Percentiles rank a stretch among this genome's conserved stretches.
phyloP scores from a whole-genome alignment of 2,888 invertebrate genomes.

The Tridacna crocea region DNA sequence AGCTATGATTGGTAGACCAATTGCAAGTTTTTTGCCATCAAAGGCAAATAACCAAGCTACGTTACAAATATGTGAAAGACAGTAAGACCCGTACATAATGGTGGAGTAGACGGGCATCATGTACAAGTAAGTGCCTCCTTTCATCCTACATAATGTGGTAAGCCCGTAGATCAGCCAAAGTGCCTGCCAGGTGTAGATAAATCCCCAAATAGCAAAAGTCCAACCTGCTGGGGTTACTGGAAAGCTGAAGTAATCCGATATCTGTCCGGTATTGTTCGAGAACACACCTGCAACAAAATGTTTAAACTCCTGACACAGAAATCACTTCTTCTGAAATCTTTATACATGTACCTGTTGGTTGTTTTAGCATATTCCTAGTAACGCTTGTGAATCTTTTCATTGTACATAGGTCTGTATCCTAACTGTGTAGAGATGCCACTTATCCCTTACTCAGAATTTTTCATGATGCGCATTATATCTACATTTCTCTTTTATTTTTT shows the following conservation, averaged over 20 bases:
- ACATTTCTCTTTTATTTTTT: no score
- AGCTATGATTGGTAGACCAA: constrained; percentile 65
- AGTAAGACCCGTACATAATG: constrained; percentile 69
- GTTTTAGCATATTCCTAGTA: no score
- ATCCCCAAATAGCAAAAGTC: constrained; percentile 74
- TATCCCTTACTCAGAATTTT: no score
- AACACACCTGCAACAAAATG: constrained; percentile 65
- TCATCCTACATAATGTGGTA: constrained; percentile 69
- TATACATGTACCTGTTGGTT: no score
- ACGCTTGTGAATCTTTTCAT: no score
- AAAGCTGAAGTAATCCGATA: constrained; percentile 69
- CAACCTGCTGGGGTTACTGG: constrained; percentile 76
- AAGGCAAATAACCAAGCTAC: constrained; percentile 79
- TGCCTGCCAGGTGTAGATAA: constrained; percentile 76
- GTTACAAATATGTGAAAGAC: constrained; percentile 73
- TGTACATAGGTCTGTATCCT: no score
- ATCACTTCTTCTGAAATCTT: no score
- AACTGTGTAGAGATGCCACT: no score
- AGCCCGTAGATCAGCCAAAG: constrained; percentile 74
- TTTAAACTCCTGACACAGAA: no score
- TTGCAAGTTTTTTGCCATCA: constrained; percentile 71
- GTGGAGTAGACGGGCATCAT: constrained; percentile 69
- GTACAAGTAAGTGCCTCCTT: constrained; percentile 69
- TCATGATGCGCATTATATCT: no score
- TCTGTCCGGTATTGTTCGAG: constrained; percentile 66